Evolutionary conservation across 2,113 vertebrate genomes (phyloP).

Genomic region (Psilopsiagon aymara): DNA sequence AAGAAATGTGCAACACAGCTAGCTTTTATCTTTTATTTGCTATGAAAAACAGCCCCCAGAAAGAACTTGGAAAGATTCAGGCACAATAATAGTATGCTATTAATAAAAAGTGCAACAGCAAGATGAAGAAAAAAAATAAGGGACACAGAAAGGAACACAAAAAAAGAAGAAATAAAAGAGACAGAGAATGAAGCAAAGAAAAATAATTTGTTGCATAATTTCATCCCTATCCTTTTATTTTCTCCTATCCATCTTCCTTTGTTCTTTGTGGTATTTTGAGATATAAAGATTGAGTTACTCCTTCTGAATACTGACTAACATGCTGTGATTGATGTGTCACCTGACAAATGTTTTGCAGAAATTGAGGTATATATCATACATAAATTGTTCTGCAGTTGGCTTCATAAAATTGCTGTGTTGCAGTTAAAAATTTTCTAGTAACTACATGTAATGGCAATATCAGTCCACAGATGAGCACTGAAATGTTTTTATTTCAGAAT

Average conservation of each 20-base stretch:
- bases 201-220: background rate
- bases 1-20: conserved; percentile 4
- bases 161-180: conserved; percentile 1
- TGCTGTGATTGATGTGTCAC: conserved; percentile 1
- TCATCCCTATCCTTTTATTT: conserved; percentile 11
- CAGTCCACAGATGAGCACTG: background rate
- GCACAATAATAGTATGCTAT: background rate
- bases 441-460: background rate
- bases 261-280: background rate
- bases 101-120: conserved; percentile 28
- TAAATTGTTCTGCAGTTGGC: background rate
- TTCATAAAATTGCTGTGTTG: background rate
- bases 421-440: background rate
- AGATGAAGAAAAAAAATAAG: conserved; percentile 35
- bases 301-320: background rate
- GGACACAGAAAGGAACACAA: background rate
- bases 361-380: background rate
- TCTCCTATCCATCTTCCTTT: background rate
- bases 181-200: background rate
- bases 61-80: conserved; percentile 35
- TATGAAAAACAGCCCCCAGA: conserved; percentile 8
- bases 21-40: conserved; percentile 50
- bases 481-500: conserved; percentile 19
- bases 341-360: conserved; percentile 32
- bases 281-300: background rate